Evolutionary conservation across 2,113 vertebrate genomes (phyloP).

Genomic region (Sciurus niger): DNA sequence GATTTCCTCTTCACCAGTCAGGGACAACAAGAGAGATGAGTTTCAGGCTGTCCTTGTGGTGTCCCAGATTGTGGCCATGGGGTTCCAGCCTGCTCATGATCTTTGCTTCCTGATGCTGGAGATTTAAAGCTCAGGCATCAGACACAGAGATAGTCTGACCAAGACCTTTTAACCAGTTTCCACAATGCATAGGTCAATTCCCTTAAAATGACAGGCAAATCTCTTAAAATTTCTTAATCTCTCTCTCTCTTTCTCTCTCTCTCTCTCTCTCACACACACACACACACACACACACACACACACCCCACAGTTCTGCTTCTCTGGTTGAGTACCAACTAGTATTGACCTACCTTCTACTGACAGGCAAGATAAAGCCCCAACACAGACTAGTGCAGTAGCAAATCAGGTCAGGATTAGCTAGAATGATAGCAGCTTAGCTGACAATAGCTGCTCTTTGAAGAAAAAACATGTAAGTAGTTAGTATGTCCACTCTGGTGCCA

Average conservation of each 20-base stretch:
- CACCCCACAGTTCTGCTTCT: neutral
- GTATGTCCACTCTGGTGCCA: neutral
- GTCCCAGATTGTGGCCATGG: neutral
- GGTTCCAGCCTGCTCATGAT: neutral
- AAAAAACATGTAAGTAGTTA: neutral
- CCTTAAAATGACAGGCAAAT: neutral
- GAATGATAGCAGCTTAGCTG: no score
- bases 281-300: no score
- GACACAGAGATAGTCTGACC: neutral
- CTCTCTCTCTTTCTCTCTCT: neutral
- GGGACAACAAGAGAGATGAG: neutral
- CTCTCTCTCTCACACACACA: no score
- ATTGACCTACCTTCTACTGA: neutral
- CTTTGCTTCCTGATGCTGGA: neutral
- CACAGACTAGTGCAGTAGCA: neutral
- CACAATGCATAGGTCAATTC: neutral
- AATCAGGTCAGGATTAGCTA: neutral
- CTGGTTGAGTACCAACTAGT: neutral
- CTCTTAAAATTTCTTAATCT: no score
- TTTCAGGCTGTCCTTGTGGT: neutral
- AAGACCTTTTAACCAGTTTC: neutral
- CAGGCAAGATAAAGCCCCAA: neutral
- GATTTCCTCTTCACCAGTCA: neutral
- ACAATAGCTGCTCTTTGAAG: neutral
- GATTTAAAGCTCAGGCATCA: neutral